Percentiles rank a stretch among this genome's conserved stretches.
Conservation (phyloP, 1,140 invertebrate species). For the Saccostrea cuccullata region DNA sequence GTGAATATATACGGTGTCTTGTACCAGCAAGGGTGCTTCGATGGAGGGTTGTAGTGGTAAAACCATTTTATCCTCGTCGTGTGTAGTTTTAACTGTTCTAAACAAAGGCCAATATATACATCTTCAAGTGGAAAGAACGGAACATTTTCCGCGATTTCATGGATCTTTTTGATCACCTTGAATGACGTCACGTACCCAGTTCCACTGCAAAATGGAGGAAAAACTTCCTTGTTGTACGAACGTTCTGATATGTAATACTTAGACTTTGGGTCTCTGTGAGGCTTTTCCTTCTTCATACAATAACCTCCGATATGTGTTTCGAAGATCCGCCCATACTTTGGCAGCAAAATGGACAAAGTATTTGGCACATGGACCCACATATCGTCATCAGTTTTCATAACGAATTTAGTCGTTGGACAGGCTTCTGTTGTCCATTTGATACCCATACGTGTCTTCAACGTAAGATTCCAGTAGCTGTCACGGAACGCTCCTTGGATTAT, state of each 20-base stretch:
- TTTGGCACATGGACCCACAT: slow-evolving; percentile 76
- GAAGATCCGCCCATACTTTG: background rate
- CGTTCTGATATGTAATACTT: slow-evolving; percentile 76
- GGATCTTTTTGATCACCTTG: slow-evolving; percentile 68
- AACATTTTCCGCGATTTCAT: slow-evolving; percentile 57
- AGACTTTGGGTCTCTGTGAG: slow-evolving; percentile 62
- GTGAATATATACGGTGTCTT: background rate
- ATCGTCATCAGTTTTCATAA: slow-evolving; percentile 80
- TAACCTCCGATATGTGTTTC: background rate
- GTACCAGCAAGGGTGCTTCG: background rate
- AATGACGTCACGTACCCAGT: slow-evolving; percentile 74
- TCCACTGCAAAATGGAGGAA: slow-evolving; percentile 77
- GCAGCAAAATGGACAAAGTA: background rate
- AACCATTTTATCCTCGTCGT: background rate
- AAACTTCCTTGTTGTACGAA: slow-evolving; percentile 70
- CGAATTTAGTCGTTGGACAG: slow-evolving; percentile 80
- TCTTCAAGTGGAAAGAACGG: slow-evolving; percentile 75
- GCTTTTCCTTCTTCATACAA: background rate
- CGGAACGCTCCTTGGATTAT: slow-evolving; percentile 87
- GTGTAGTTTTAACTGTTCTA: background rate
- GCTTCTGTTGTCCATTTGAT: slow-evolving; percentile 87
- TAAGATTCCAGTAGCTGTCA: slow-evolving; percentile 89
- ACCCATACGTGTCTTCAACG: slow-evolving; percentile 90
- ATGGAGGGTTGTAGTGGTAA: background rate
- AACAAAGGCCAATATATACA: slow-evolving; percentile 70